phyloP scores from a whole-genome alignment of 2,797 vertebrate species.

The Premnoplex brunnescens region DNA sequence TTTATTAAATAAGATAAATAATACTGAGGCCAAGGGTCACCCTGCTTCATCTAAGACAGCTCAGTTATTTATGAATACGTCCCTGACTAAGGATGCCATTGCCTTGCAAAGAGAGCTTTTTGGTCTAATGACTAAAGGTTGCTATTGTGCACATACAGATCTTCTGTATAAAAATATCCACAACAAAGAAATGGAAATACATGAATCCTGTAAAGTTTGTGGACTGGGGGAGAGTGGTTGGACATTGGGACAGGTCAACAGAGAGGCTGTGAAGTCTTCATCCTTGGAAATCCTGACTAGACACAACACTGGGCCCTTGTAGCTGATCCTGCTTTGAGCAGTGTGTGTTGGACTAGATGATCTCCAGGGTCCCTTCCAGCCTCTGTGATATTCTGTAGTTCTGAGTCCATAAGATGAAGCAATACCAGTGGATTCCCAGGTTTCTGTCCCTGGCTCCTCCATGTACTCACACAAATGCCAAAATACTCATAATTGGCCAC shows the following conservation, averaged over 20 bases:
- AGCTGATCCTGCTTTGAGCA: neutral
- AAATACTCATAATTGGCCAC: neutral
- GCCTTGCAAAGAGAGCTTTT: neutral
- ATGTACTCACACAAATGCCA: neutral
- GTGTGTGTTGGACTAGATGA: neutral
- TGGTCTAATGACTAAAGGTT: neutral
- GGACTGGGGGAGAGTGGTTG: accelerated
- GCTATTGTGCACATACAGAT: neutral
- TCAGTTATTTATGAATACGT: conserved; percentile 25
- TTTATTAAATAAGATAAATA: conserved; percentile 60
- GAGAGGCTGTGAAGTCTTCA: neutral
- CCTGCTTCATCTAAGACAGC: conserved; percentile 16
- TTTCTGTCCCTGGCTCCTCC: neutral
- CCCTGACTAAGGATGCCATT: neutral
- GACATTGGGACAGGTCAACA: neutral
- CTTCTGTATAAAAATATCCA: neutral
- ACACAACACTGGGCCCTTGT: neutral
- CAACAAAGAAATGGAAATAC: neutral
- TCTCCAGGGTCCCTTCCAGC: neutral
- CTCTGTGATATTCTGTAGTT: neutral
- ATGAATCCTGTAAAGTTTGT: neutral
- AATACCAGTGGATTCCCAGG: neutral
- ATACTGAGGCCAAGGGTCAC: neutral
- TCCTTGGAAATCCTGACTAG: accelerated
- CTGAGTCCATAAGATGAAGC: neutral